Base-by-base conservation (phyloP, 2,888 invertebrate genomes). In the Buathra laborator region DNA sequence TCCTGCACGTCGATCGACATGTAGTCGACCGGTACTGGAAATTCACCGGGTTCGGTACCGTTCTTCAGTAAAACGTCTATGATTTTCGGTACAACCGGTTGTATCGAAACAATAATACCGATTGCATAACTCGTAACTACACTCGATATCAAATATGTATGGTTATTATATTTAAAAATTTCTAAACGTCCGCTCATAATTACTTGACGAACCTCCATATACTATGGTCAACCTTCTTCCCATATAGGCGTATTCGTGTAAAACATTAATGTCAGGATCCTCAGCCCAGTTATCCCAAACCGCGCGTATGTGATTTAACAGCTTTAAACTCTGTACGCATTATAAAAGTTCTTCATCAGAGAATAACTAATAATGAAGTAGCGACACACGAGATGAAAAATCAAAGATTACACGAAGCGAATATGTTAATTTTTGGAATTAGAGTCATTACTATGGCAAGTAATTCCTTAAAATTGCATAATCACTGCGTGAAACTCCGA, bases 21-120 rank as follows among this genome's bases (percentile, higher is more conserved):
- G 37, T 83, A 80, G 53, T 75, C 64, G n/a, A 83, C 70, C 7
- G 80, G 83, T 71, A 80, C 14, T 16, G 83, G 83, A 70, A 83
- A 83, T 53, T 56, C 53, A 46, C 75, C 75, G 10, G 75, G 70
- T 16, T 46, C 24, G 19, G 83, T 66, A 3, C 80, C 80, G 66
- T 83, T 83, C 29, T 68, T 44, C 0, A 83, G 46, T 5, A 75
- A 56, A 16, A 64, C 53, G 16, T 83, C 83, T n/a, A 83, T 53
- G 10, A 80, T 43, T 46, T 83, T 80, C n/a, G 80, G 75, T 46
- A 75, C 37, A 10, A 75, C 16, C 64, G 83, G 83, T 71, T 83
- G 83, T 1, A 53, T 48, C 12, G 71, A 4, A 46, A 66, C 80
- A 16, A 83, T 3, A n/a, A 71, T 66, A 37, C 24, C 56, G 4